Base-by-base conservation (phyloP, 1,140 invertebrate species). In the Helicoverpa zea region DNA sequence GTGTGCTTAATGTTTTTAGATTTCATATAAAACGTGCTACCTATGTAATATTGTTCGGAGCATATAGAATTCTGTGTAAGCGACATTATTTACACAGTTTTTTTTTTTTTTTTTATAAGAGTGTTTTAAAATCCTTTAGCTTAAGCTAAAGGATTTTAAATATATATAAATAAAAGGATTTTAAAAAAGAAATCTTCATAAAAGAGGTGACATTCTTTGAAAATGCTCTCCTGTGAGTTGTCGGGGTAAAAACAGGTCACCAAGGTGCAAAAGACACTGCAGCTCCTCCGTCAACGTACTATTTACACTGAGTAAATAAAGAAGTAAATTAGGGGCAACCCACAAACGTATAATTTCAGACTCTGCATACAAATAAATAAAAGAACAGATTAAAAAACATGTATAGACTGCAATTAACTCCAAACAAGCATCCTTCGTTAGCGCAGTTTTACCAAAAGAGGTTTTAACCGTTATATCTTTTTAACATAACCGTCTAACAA, bases 401-500 rank as follows among this genome's bases (percentile, higher is more conserved):
- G 16, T 56, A 49, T 23, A 51, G n/a, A 76, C 35, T 49, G 58
- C 35, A 61, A 76, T 76, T 76, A 77, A 66, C 14, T 54, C 7
- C 18, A 66, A 66, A 77, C 61, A 66, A 77, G 75, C 61, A 18
- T 47, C 43, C 43, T 77, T 54, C 18, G 59, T 66, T 77, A 77
- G 49, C 61, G 66, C 49, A 72, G 47, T 72, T 72, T 66, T 23
- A 75, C 47, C 35, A 29, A 30, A n/a, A 29, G 18, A 29, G 12
- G 64, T 63, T 47, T 51, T 14, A 77, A 64, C 13, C 61, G 61
- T 29, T 18, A 59, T 59, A 64, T 51, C 61, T 66, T 54, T 76
- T 76, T 76, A 61, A 76, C 23, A 64, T 51, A 77, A 77, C 75
- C 75, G 54, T 79, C 64, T 79, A 74, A 58, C 54, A 35, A n/a